Base-by-base conservation (phyloP, 2,888 invertebrate genomes). In the Lochmaea crataegi region DNA sequence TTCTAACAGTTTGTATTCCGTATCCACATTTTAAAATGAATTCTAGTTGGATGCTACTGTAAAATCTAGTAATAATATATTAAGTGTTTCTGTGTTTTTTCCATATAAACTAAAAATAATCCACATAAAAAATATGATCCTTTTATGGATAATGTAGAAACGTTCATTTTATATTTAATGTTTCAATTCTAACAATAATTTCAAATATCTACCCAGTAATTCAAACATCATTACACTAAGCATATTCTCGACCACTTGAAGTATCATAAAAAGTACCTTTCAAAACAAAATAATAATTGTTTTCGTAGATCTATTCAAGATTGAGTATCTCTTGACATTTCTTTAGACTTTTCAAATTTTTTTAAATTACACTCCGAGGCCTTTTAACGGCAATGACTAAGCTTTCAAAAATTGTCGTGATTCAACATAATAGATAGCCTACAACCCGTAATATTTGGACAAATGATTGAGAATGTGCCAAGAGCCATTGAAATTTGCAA, bases 391-490 rank as follows among this genome's bases (percentile, higher is more conserved):
- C 66, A 53, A 73, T 73, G 73, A 73, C 73, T 65, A 45, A 65
- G 61, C 68, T 63, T 68, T 48, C 60, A 14, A 51, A 68, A 68
- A 68, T 60, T 68, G 68, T 68, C 68, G 60, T 70, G 64, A 70
- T 65, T 61, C 57, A 64, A 65, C 71, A 74, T 58, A 74, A 74
- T 74, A 48, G 58, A 9, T 71, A 48, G 58, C 12, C 42, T 22
- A 56, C 74, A 74, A 65, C 64, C 71, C 71, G 61, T 74, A 77
- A 78, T 80, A 78, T 80, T 80, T 80, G 79, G 79, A 79, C 80
- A 80, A 77, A 75, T 69, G 76, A 75, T 75, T 70, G 77, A 64
- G 67, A 68, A 72, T 56, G 68, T 68, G 75, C 73, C 69, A 66
- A 75, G 71, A 42, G 64, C 77, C 48, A 75, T 77, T 74, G 74